Evolutionary conservation across 2,113 vertebrate genomes (phyloP), one percentile per base, ranked within the genome.

Genomic region (Tachuris rubrigastra): DNA sequence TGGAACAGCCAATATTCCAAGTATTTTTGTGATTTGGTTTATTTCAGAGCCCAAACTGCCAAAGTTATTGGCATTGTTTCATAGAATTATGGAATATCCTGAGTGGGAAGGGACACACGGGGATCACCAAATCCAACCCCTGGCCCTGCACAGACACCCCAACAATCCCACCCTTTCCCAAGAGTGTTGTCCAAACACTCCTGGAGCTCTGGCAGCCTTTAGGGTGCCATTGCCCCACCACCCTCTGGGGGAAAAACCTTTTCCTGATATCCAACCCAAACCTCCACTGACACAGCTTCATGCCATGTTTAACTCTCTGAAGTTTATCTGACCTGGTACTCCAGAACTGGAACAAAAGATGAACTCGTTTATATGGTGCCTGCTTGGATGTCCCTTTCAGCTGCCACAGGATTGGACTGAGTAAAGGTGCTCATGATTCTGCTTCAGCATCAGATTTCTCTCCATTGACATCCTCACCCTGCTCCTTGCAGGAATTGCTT

Each of bases 161-260:
- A 69, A 23, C n/a, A 69, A 10, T 3, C 62, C 87, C 39, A 55
- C 13, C 47, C n/a, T 76, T 78, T 0, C 62, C 55, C 53, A 21
- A 1, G 0, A 53, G 13, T 0, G 0, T 0, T 47, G 30, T 2
- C n/a, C 71, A 76, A 76, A 18, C 7, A 0, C 11, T 69, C 55
- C 79, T 49, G 39, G 55, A 83, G 71, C 47, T 77, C 47, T 76
- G 87, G 79, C 56, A 90, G 72, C 47, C 55, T 31, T 0, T 1
- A 62, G n/a, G n/a, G 50, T 28, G 50, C 50, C 50, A 52, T 52
- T 52, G 50, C 50, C 50, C 50, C 62, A 68, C 24, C 47, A 69
- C n/a, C 39, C 35, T 49, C 31, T 55, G 11, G n/a, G 19, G 55
- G 14, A 63, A 63, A 25, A 11, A 4, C 18, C 25, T 47, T 69